These are phyloP conservation scores for Darevskia mixta DNA, from an alignment of 2,797 vertebrate genomes.

Conservation along the genomic window DNA sequence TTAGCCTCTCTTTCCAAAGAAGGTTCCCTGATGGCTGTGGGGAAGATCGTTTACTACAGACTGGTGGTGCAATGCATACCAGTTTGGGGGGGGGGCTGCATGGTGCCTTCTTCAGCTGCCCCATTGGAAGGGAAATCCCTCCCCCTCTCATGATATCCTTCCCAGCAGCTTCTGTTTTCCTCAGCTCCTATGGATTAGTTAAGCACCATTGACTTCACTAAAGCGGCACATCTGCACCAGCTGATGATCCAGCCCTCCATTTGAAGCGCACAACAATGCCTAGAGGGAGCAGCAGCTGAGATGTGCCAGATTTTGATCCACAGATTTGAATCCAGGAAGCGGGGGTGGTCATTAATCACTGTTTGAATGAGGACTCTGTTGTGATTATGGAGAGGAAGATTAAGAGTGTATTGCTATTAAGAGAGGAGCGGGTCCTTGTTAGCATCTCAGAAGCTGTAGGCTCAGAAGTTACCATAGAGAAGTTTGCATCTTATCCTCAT, in stretches of 20 bases:
- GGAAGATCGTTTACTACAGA: background rate
- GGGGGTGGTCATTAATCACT: background rate
- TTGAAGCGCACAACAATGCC: background rate
- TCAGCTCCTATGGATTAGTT: slow-evolving; percentile 6
- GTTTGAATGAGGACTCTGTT: background rate
- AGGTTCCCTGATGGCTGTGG: background rate
- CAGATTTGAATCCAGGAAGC: slow-evolving; percentile 3
- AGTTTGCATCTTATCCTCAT: background rate
- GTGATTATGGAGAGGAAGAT: background rate
- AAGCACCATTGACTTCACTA: background rate
- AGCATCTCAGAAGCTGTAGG: background rate
- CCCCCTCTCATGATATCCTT: background rate
- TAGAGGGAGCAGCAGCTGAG: background rate
- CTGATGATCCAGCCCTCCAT: background rate
- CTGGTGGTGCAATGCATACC: background rate
- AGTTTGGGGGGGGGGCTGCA: background rate
- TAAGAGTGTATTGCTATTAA: background rate
- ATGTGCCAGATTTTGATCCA: background rate
- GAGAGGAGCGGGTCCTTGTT: background rate
- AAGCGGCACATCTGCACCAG: background rate
- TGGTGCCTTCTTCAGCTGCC: background rate
- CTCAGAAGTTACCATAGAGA: background rate
- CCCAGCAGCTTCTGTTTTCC: background rate
- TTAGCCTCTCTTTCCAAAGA: background rate
- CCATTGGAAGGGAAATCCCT: background rate